Percentiles rank a stretch among this genome's conserved stretches.
phyloP scores from a whole-genome alignment of 2,888 invertebrate species.

The Cotesia congregata region DNA sequence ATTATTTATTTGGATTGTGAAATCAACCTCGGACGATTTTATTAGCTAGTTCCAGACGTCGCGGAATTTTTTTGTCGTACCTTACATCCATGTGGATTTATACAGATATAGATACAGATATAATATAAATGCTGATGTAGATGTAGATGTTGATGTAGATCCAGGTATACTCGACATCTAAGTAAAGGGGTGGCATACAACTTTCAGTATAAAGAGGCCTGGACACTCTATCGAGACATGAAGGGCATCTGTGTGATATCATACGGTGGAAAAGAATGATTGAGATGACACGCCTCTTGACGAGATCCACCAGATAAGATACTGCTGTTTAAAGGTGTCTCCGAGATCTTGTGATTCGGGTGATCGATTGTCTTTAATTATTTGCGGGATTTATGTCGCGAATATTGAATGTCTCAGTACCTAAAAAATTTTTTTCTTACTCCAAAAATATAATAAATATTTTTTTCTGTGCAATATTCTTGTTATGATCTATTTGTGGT shows the following conservation, averaged over 20 bases:
- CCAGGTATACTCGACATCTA: too few relatives aligned
- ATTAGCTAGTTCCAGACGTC: constrained; percentile 48
- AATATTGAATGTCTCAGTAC: too few relatives aligned
- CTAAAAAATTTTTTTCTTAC: too few relatives aligned
- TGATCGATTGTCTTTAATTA: constrained; percentile 42
- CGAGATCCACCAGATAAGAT: constrained; percentile 47
- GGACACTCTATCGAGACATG: not conserved
- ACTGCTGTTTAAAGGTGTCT: constrained; percentile 35
- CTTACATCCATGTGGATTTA: constrained; percentile 12
- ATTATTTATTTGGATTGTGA: constrained; percentile 42
- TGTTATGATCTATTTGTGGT: too few relatives aligned
- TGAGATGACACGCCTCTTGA: constrained; percentile 54
- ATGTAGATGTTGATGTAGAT: not conserved
- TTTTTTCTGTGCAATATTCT: too few relatives aligned
- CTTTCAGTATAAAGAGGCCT: not conserved
- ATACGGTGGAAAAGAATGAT: constrained; percentile 8
- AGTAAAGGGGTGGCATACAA: not conserved
- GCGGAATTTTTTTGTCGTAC: constrained; percentile 34
- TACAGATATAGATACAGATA: not conserved
- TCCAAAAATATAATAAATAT: too few relatives aligned
- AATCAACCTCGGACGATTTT: constrained; percentile 51
- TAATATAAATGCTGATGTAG: not conserved
- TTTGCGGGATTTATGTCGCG: constrained; percentile 16
- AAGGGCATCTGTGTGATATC: not conserved
- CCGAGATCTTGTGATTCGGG: constrained; percentile 33